phyloP scores from a whole-genome alignment of 2,113 vertebrate species.

The Arenaria interpres region DNA sequence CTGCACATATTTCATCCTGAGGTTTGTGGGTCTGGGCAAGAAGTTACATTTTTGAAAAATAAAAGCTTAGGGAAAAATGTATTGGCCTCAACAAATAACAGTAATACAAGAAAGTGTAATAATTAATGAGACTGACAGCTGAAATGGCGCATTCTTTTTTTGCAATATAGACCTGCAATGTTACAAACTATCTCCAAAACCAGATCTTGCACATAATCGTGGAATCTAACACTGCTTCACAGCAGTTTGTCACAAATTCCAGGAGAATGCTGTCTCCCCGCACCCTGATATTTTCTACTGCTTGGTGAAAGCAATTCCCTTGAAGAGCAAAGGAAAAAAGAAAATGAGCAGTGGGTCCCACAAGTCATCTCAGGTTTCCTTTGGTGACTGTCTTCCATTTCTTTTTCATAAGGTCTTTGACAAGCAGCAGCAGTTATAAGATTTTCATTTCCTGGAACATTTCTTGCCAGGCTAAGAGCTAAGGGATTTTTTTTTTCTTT shows the following conservation, averaged over 20 bases:
- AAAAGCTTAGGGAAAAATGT: not conserved
- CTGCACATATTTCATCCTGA: slow-evolving; percentile 6
- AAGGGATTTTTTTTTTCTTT: not conserved
- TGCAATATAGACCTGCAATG: slow-evolving; percentile 26
- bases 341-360: slow-evolving; percentile 35
- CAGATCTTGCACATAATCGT: not conserved
- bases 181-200: slow-evolving; percentile 41
- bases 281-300: slow-evolving; percentile 29
- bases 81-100: slow-evolving; percentile 11
- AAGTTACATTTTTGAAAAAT: not conserved
- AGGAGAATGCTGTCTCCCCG: slow-evolving; percentile 18
- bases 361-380: slow-evolving; percentile 51
- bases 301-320: slow-evolving; percentile 52
- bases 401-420: slow-evolving; percentile 58
- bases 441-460: slow-evolving; percentile 56
- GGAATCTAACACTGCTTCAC: not conserved
- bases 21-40: not conserved
- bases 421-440: slow-evolving; percentile 38
- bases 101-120: slow-evolving; percentile 39
- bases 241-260: slow-evolving; percentile 57
- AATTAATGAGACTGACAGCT: slow-evolving; percentile 28
- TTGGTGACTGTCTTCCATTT: slow-evolving; percentile 43
- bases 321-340: slow-evolving; percentile 45
- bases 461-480: not conserved
- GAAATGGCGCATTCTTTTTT: not conserved